Percentiles rank a stretch among this genome's conserved stretches.
These are phyloP conservation scores for Lytechinus pictus DNA, from an alignment of 35 echinoderm and acorn worm genomes.

Conservation along the genomic window DNA sequence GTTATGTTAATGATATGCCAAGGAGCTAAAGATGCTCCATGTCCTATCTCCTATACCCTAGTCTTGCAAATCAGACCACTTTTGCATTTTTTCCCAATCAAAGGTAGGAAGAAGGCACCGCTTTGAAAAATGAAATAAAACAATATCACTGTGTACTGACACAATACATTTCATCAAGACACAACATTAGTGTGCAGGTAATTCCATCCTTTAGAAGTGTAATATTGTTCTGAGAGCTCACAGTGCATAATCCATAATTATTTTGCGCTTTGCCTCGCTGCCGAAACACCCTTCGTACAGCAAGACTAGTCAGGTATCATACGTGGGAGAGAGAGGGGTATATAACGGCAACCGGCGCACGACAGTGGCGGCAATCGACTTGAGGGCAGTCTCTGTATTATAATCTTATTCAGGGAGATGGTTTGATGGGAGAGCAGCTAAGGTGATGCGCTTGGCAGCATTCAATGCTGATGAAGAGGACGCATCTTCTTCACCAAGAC, in stretches of 20 bases:
- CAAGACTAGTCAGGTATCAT: not conserved
- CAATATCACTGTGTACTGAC: no score
- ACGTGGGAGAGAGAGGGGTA: not conserved
- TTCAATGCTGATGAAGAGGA: constrained; percentile 43
- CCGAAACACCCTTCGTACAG: not conserved
- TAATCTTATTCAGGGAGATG: constrained; percentile 31
- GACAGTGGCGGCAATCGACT: constrained; percentile 19
- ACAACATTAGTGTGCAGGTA: no score
- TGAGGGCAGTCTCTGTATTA: constrained; percentile 47
- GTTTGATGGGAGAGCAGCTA: not conserved
- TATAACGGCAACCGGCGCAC: not conserved
- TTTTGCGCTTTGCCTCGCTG: not conserved
- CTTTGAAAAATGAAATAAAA: not conserved
- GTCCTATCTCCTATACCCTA: constrained; percentile 13
- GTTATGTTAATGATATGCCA: constrained; percentile 49
- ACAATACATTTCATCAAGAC: no score
- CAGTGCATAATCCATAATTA: not conserved
- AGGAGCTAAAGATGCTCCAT: constrained; percentile 19
- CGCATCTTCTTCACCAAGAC: not conserved
- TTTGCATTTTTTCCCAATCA: not conserved
- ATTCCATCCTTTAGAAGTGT: no score
- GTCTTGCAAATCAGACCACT: not conserved
- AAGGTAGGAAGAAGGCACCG: not conserved
- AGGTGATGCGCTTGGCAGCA: constrained; percentile 46
- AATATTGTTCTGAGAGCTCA: not conserved